Evolutionary conservation across 2,113 vertebrate genomes (phyloP), one percentile per base, ranked within the genome.

Genomic region (Cricetomys ansorgei): DNA sequence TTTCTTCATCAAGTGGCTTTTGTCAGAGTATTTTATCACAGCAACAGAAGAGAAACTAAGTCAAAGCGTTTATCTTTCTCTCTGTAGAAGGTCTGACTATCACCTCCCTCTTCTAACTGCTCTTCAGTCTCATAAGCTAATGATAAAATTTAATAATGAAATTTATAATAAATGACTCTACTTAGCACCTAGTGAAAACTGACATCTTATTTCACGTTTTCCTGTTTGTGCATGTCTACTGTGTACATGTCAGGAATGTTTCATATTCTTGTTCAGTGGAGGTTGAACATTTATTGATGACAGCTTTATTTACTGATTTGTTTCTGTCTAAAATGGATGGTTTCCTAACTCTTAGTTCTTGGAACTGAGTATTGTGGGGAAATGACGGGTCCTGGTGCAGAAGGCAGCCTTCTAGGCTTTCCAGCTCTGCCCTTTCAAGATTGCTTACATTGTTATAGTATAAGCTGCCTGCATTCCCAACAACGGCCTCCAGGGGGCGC

Each of bases 111-210:
- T 21, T 48, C 5, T 23, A 11, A 59, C 15, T 72, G 23, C 12
- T 85, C 19, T 69, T 81, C 2, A 8, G 55, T 27, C 25, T 84
- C 34, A 37, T 4, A 84, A 48, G 34, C 27, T 75, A 76, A 62
- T 81, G 69, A 45, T 80, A 45, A 79, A 91, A 96, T 67, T 85
- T 70, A 50, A 88, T 80, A 59, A 79, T 65, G 89, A 25, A 70
- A 6, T 75, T 88, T 67, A 34, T 88, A 90, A 80, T 59, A n/a
- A 15, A 55, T 2, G 76, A 29, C 57, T 93, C 57, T n/a, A n/a
- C 23, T 94, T 70, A 94, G 21, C 37, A 88, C 5, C 43, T 77
- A 64, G 10, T 31, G 10, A 59, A 29, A 73, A 67, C 43, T 57
- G 25, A 9, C n/a, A 67, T 67, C 7, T n/a, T 76, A 10, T 15